Percentiles rank a stretch among this genome's conserved stretches.
Evolutionary conservation across 2,113 vertebrate genomes (phyloP).

Genomic region (Dasyornis broadbenti): DNA sequence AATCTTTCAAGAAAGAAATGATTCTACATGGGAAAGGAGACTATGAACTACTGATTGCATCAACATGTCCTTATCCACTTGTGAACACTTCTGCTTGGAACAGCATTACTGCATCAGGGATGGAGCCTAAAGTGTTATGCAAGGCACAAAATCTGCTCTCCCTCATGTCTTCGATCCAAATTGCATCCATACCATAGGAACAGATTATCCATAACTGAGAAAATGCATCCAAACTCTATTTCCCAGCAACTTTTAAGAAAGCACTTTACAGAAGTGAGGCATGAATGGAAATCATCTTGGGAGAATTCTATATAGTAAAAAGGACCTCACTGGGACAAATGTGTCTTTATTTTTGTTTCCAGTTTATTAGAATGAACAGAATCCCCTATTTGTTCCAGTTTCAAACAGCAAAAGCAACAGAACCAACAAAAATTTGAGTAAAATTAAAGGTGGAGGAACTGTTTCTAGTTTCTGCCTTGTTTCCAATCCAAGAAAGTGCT

Average conservation of each 20-base stretch:
- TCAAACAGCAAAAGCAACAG: background rate
- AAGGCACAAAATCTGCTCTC: background rate
- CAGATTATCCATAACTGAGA: background rate
- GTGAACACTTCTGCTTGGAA: background rate
- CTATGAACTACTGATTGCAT: background rate
- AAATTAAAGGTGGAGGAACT: background rate
- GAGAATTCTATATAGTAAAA: background rate
- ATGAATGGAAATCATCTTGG: background rate
- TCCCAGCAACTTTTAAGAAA: background rate
- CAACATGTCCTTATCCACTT: background rate
- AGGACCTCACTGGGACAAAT: background rate
- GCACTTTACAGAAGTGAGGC: background rate
- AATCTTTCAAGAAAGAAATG: background rate
- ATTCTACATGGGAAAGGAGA: background rate
- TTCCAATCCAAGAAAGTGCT: background rate
- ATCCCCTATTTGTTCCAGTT: background rate
- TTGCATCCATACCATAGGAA: background rate
- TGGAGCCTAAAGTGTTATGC: accelerated
- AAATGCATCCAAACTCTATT: background rate
- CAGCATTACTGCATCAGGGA: background rate
- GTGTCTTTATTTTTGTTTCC: background rate
- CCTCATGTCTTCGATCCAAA: background rate
- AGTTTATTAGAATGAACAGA: background rate
- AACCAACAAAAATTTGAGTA: background rate
- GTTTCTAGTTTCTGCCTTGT: background rate